Base-by-base conservation (phyloP, 2,888 invertebrate genomes). In the Tetanocera ferruginea region DNA sequence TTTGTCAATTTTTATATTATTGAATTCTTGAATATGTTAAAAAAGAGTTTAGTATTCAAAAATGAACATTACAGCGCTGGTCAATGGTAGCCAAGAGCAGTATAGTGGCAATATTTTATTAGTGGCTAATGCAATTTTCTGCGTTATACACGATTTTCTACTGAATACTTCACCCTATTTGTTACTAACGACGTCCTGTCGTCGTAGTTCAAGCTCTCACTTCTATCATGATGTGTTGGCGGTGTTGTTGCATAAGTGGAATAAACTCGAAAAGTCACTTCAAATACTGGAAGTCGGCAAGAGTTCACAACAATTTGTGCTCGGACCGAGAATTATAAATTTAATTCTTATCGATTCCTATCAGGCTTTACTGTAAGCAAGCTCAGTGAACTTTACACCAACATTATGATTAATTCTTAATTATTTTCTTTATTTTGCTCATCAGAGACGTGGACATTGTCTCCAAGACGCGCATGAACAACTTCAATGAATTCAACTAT, bases 401-500 rank as follows among this genome's bases (percentile, higher is more conserved):
- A 4, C 49, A 17, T 49, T 6, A 17, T n/a, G 14, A 2, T 25
- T 51, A 9, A 17, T 31, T 5, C 14, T 25, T 69, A 19, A 28
- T 2, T 14, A 43, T 51, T 34, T 25, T 49, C 5, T 11, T 69
- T 51, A 34, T 66, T 17, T 34, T 69, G 14, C 28, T 51, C 67
- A 74, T 9, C 31, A 83, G 84, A 8, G 85, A 84, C 19, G 82
- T 85, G 25, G 83, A 86, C 34, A 80, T 85, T 55, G 83, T 82
- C 37, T 67, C 81, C 4, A 78, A 86, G 76, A 83, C 85, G 5
- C 49, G 74, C 4, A 81, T 83, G 4, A 85, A 85, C 67, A 84
- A 87, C 71, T 81, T 82, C 72, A 84, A 84, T 6, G 88, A 88
- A 70, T 83, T 82, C 74, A 87, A 87, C 37, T 85, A 85, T 28